Percentiles rank a stretch among this genome's conserved stretches.
Conservation (phyloP, 2,888 invertebrate species). For the Drosophila cognata region DNA sequence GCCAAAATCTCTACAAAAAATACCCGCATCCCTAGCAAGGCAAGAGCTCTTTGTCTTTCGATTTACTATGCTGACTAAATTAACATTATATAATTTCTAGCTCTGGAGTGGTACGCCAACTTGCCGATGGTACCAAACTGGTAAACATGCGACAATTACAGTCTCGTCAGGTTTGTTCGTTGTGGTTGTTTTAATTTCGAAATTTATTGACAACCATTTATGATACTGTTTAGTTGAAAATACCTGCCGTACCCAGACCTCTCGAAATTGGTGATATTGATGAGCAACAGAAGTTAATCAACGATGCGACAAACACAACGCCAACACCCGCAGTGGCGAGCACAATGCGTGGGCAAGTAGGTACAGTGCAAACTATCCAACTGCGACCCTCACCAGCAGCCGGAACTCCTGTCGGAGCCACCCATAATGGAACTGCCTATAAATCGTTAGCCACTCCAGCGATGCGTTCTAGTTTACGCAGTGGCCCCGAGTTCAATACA, state of each 20-base stretch:
- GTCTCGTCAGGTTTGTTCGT: constrained; percentile 68
- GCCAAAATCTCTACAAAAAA: constrained; percentile 80
- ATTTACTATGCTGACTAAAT: not conserved
- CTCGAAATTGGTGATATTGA: constrained; percentile 41
- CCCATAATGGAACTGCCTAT: constrained; percentile 55
- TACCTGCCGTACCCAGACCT: constrained; percentile 47
- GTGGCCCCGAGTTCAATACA: constrained; percentile 36
- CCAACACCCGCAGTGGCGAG: constrained; percentile 43
- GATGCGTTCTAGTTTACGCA: constrained; percentile 39
- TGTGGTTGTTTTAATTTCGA: not conserved
- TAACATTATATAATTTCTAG: constrained; percentile 42
- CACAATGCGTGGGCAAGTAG: constrained; percentile 73
- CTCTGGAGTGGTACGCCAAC: constrained; percentile 76
- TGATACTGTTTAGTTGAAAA: constrained; percentile 46
- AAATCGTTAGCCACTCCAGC: constrained; percentile 34
- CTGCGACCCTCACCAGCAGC: constrained; percentile 56
- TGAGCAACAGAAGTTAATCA: constrained; percentile 48
- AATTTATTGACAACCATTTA: not conserved
- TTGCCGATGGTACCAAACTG: constrained; percentile 70
- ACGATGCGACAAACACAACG: constrained; percentile 31
- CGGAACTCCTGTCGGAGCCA: constrained; percentile 24
- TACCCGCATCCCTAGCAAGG: constrained; percentile 80
- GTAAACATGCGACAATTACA: constrained; percentile 72
- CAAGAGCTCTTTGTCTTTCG: constrained; percentile 24
- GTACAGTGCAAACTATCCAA: constrained; percentile 74